Evolutionary conservation across 2,113 vertebrate species (phyloP).

Genomic region (Caloenas nicobarica): DNA sequence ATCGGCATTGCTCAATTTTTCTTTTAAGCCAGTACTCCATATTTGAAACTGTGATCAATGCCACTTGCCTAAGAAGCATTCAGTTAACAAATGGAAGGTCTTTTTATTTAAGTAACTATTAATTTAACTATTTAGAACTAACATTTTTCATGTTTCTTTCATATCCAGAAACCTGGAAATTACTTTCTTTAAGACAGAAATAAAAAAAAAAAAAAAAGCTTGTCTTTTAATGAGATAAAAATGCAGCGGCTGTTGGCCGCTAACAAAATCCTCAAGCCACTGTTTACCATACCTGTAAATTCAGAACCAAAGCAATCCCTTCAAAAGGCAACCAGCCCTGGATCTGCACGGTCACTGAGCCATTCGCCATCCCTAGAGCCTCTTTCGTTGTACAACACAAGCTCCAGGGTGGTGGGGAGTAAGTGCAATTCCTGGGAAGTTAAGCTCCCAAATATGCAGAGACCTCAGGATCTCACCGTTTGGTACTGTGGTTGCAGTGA

Average conservation of each 20-base stretch:
- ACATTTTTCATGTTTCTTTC: background rate
- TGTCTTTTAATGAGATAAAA: background rate
- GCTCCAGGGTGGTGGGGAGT: background rate
- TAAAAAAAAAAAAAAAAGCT: background rate
- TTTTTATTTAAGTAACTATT: slow-evolving; percentile 26
- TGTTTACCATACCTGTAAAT: background rate
- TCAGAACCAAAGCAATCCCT: background rate
- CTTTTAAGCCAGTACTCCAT: background rate
- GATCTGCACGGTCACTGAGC: background rate
- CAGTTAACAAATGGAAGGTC: background rate
- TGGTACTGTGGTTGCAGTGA: background rate
- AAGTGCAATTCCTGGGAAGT: background rate
- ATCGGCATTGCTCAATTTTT: background rate
- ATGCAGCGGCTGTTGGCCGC: rapidly evolving
- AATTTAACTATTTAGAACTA: background rate
- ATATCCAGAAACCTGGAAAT: background rate
- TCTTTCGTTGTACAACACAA: background rate
- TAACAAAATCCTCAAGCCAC: rapidly evolving
- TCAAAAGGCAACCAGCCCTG: background rate
- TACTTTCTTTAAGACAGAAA: background rate
- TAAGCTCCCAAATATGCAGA: background rate
- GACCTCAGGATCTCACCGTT: background rate
- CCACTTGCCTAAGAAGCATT: background rate
- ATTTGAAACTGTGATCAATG: background rate
- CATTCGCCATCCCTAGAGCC: background rate